Conservation (phyloP, 2,888 invertebrate species). For the Loripinus fragilis region DNA sequence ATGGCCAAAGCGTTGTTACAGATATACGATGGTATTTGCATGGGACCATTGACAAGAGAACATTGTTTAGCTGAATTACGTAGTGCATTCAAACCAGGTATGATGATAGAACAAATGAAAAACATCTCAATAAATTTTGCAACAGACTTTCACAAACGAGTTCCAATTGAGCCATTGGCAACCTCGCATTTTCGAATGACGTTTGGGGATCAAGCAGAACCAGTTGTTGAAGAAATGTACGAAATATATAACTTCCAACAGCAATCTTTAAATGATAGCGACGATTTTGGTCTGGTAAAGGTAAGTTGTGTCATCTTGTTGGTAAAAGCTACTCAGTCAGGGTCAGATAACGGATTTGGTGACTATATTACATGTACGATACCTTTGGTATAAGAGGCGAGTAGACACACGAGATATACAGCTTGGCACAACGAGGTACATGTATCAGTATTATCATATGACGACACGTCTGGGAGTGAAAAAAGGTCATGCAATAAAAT, state of each 20-base stretch:
- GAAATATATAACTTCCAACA: neutral
- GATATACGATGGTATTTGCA: neutral
- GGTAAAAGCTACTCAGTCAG: too few species aligned
- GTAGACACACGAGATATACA: too few species aligned
- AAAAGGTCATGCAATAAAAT: too few species aligned
- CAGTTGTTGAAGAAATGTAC: neutral
- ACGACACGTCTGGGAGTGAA: too few species aligned
- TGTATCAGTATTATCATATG: too few species aligned
- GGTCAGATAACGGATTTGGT: too few species aligned
- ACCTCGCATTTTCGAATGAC: neutral
- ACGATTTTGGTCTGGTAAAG: neutral
- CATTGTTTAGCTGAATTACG: neutral
- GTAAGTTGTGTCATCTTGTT: too few species aligned
- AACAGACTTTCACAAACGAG: neutral
- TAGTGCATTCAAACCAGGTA: neutral
- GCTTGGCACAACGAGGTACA: too few species aligned
- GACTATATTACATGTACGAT: too few species aligned
- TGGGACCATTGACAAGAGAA: too few species aligned
- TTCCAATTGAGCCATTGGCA: neutral
- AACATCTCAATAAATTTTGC: neutral
- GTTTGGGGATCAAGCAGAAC: neutral
- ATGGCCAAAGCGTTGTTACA: conserved; percentile 25
- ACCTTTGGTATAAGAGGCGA: too few species aligned
- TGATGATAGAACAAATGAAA: neutral
- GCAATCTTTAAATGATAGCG: neutral